Conservation (phyloP, 1,140 invertebrate species). For the Magallana angulata region DNA sequence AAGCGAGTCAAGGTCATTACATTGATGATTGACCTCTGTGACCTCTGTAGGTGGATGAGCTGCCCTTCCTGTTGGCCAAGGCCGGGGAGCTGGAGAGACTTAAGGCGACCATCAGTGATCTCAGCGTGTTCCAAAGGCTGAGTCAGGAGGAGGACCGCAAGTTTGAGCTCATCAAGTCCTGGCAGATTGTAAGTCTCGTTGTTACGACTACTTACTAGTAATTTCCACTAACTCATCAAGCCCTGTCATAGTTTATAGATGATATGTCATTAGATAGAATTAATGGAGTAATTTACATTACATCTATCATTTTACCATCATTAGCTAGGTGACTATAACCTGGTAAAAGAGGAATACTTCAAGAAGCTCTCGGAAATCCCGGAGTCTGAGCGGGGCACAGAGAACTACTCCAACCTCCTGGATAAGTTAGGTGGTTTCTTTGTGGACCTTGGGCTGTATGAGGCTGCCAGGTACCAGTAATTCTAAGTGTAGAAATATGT, state of each 20-base stretch:
- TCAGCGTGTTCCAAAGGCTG: slow-evolving; percentile 64
- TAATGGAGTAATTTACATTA: too few species aligned
- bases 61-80: slow-evolving; percentile 63
- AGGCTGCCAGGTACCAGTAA: slow-evolving; percentile 57
- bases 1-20: too few species aligned
- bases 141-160: slow-evolving; percentile 62
- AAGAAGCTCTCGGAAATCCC: slow-evolving; percentile 54
- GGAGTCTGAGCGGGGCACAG: slow-evolving; percentile 31
- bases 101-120: slow-evolving; percentile 60
- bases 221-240: slow-evolving; percentile 61
- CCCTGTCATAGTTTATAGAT: slow-evolving; percentile 55
- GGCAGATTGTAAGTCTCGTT: slow-evolving; percentile 62
- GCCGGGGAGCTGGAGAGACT: slow-evolving; percentile 63
- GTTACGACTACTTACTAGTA: too few species aligned
- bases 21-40: not conserved
- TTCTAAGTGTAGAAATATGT: too few species aligned
- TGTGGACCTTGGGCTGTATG: slow-evolving; percentile 60
- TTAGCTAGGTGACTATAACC: slow-evolving; percentile 65
- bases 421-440: slow-evolving; percentile 63
- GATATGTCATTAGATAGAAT: slow-evolving; percentile 49
- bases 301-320: not conserved
- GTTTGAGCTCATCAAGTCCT: slow-evolving; percentile 70
- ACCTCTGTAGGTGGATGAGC: slow-evolving; percentile 66
- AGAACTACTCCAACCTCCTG: slow-evolving; percentile 46
- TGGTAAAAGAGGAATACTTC: slow-evolving; percentile 59